Base-by-base conservation (phyloP, 2,797 vertebrate genomes). In the Acrocephalus scirpaceus region DNA sequence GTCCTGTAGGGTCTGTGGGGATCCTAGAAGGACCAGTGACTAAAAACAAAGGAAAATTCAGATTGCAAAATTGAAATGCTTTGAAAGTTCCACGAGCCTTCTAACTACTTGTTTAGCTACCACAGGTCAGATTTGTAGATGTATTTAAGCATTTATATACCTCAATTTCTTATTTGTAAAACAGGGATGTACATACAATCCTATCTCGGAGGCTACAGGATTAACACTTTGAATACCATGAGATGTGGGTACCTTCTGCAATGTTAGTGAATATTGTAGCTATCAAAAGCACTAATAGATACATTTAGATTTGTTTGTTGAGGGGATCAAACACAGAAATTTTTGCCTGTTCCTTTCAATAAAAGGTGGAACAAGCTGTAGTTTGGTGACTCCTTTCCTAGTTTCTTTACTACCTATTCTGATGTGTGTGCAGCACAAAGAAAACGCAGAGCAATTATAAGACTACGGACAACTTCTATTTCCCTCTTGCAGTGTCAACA, bases 371-470 rank as follows among this genome's bases (percentile, higher is more conserved):
- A 83, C 27, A 74, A 75, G 23, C 38, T 69, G 21, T 40, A 65
- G 30, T 61, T 93, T 16, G 65, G 57, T 74, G 45, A n/a, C 27
- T 90, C 34, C 5, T 77, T 54, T 90, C 34, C 7, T 62, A 32
- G 30, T 83, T 83, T 91, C 38, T 75, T 73, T 66, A 23, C 19
- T 61, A 42, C 8, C 45, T 90, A 11, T 67, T 86, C 34, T 82
- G 48, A 23, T 9, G 6, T 32, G 15, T 2, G 0, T 66, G 42
- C 29, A 61, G 64, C 0, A 0, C 6, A 5, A 21, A 53, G 60
- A 64, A 80, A 91, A 58, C 57, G 38, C 9, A 48, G 26, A 80
- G 26, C 44, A 61, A 23, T 75, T 75, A 9, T 7, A 74, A 61
- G 32, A 64, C 22, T 81, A 34, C 2, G 17, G 13, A 81, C 26